These are phyloP conservation scores for Neodiprion virginianus DNA, from an alignment of 1,140 invertebrate species.

Conservation along the genomic window DNA sequence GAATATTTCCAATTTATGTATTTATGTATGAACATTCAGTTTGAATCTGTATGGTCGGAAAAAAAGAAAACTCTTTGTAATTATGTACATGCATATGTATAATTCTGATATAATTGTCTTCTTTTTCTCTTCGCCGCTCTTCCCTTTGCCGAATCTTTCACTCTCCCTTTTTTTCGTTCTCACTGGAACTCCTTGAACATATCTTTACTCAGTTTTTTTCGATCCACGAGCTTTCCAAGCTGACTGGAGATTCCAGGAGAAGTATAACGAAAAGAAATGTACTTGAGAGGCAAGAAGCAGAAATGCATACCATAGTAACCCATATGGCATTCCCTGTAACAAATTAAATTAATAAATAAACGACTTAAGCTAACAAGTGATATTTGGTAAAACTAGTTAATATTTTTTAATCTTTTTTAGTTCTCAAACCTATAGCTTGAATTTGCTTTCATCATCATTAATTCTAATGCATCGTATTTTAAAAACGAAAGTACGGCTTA, in stretches of 20 bases:
- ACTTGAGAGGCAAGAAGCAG: conserved; percentile 88
- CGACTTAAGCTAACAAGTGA: conserved; percentile 13
- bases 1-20: not conserved
- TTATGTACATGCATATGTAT: not conserved
- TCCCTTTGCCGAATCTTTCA: not conserved
- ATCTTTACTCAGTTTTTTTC: conserved; percentile 60
- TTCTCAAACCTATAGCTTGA: conserved; percentile 15
- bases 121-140: not conserved
- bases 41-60: not conserved
- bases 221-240: conserved; percentile 84
- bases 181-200: not conserved
- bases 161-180: not conserved
- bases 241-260: conserved; percentile 83
- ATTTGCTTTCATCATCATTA: conserved; percentile 12
- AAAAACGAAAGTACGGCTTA: conserved; percentile 51
- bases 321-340: conserved; percentile 86
- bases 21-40: not conserved
- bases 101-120: not conserved
- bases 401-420: not conserved
- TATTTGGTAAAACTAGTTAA: not conserved
- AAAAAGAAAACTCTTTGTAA: not conserved
- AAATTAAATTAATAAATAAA: conserved; percentile 46
- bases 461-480: conserved; percentile 6
- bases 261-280: conserved; percentile 89
- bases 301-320: conserved; percentile 93